Evolutionary conservation across 2,113 vertebrate species (phyloP).

Genomic region (Todiramphus saurophagus): DNA sequence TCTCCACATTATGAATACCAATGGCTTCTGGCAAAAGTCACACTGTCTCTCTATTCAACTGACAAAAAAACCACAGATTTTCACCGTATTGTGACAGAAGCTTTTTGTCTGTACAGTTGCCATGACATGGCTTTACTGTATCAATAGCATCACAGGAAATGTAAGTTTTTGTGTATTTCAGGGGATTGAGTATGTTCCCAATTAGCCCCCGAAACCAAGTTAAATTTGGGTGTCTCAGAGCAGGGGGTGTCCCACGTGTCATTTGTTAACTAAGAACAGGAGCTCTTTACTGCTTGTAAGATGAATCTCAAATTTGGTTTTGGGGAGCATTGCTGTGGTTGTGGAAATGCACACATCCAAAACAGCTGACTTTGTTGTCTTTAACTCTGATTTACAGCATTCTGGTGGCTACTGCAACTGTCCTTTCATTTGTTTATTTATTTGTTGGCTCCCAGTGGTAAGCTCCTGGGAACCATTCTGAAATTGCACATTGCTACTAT

Average conservation of each 20-base stretch:
- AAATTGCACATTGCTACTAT: constrained; percentile 28
- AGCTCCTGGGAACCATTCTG: background rate
- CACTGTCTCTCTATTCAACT: background rate
- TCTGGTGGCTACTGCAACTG: background rate
- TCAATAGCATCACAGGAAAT: background rate
- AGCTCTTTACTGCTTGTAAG: background rate
- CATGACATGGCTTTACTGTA: background rate
- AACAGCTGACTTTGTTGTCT: background rate
- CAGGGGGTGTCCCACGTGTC: background rate
- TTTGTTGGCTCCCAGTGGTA: background rate
- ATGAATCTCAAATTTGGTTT: background rate
- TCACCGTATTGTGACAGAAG: background rate
- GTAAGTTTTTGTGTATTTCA: background rate
- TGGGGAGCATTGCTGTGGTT: background rate
- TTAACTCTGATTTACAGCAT: background rate
- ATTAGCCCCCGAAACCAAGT: background rate
- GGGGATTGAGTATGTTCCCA: background rate
- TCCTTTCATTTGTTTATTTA: background rate
- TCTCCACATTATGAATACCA: background rate
- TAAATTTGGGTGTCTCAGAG: background rate
- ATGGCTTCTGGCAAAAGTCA: background rate
- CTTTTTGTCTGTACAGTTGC: background rate
- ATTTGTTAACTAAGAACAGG: background rate
- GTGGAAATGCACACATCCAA: background rate
- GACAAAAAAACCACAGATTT: background rate